Percentiles rank a stretch among this genome's conserved stretches.
These are phyloP conservation scores for Eubasilissa regina DNA, from an alignment of 1,140 invertebrate genomes.

Conservation along the genomic window DNA sequence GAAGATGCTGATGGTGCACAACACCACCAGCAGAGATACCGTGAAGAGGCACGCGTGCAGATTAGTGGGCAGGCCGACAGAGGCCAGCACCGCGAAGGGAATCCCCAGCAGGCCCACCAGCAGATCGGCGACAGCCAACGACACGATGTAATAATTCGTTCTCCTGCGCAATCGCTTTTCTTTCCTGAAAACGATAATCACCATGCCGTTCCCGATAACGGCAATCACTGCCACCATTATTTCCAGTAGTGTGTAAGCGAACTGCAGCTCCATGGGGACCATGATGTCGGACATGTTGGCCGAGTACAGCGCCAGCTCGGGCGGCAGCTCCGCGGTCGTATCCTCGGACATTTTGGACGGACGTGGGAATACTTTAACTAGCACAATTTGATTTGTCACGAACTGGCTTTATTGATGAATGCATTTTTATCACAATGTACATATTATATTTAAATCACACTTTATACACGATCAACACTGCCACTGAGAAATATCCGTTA, in stretches of 20 bases:
- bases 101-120: slow-evolving; percentile 86
- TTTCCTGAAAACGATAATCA: slow-evolving; percentile 86
- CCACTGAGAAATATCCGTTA: too few relatives aligned
- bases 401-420: neutral
- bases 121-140: slow-evolving; percentile 88
- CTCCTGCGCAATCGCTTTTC: slow-evolving; percentile 84
- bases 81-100: slow-evolving; percentile 87
- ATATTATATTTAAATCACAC: too few relatives aligned
- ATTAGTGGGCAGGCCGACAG: slow-evolving; percentile 78
- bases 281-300: slow-evolving; percentile 39
- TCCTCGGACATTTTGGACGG: slow-evolving; percentile 15
- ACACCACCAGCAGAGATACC: slow-evolving; percentile 87
- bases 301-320: slow-evolving; percentile 13
- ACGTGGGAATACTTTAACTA: neutral
- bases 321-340: neutral
- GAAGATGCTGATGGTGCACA: slow-evolving; percentile 94
- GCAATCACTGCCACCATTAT: slow-evolving; percentile 86
- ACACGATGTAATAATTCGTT: slow-evolving; percentile 94
- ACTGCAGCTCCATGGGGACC: slow-evolving; percentile 71
- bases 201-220: slow-evolving; percentile 87
- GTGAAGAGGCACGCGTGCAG: slow-evolving; percentile 89
- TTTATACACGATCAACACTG: too few relatives aligned
- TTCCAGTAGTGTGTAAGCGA: slow-evolving; percentile 83
- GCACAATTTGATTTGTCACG: neutral
- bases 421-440: neutral